Percentiles rank a stretch among this genome's conserved stretches.
Evolutionary conservation across 2,797 vertebrate genomes (phyloP).

Genomic region (Sparus aurata): DNA sequence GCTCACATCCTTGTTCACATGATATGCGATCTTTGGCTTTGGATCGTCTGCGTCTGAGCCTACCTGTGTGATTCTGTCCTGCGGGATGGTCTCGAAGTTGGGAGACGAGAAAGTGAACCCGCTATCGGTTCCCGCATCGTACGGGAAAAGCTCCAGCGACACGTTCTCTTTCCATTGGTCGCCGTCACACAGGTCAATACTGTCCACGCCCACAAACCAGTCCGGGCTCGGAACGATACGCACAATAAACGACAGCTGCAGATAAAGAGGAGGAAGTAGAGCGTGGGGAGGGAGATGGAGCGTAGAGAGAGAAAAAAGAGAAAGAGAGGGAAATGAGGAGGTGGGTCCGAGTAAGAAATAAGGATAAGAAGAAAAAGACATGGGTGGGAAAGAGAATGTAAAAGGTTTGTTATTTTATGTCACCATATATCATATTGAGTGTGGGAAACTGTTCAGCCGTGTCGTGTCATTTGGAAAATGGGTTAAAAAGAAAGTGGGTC

Average conservation of each 20-base stretch:
- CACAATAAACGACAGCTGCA: conserved; percentile 94
- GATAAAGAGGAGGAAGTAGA: conserved; percentile 48
- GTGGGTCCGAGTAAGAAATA: not conserved
- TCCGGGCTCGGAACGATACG: conserved; percentile 95
- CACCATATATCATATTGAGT: not conserved
- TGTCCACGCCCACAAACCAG: conserved; percentile 97
- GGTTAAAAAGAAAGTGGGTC: not conserved
- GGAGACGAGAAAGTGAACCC: conserved; percentile 99
- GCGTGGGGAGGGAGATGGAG: conserved; percentile 6
- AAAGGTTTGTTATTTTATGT: conserved; percentile 10
- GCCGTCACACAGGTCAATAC: conserved; percentile 91
- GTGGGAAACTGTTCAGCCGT: conserved; percentile 4
- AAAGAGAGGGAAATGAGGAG: conserved; percentile 2
- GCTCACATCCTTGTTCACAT: not conserved
- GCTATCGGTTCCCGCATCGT: conserved; percentile 96
- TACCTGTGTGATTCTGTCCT: conserved; percentile 94
- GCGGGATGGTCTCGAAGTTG: conserved; percentile 97
- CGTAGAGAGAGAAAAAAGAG: not conserved
- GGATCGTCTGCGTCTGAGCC: conserved; percentile 9
- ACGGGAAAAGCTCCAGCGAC: conserved; percentile 90
- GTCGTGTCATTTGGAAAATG: not conserved
- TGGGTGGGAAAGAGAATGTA: conserved; percentile 5
- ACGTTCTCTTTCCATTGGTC: conserved; percentile 91
- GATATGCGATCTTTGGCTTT: not conserved
- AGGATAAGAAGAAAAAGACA: conserved; percentile 5